Evolutionary conservation across 1,140 invertebrate species (phyloP).

Genomic region (Venustaconcha ellipsiformis): DNA sequence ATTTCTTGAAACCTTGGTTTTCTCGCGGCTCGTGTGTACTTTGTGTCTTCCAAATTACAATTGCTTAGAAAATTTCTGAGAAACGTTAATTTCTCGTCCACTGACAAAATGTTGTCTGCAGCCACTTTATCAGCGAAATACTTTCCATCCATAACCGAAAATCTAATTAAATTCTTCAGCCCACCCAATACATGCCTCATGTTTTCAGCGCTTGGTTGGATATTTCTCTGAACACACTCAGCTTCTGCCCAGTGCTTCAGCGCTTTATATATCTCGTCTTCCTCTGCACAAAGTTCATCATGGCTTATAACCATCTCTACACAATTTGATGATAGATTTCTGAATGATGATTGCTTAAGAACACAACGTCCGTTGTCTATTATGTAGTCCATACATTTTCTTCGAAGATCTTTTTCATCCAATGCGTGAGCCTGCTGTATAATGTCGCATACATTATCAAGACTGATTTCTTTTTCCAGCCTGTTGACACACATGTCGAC

Average conservation of each 20-base stretch:
- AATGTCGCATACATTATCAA: constrained; percentile 29
- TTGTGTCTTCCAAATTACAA: no score
- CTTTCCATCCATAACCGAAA: constrained; percentile 27
- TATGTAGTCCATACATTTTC: constrained; percentile 11
- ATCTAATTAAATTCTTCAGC: constrained; percentile 11
- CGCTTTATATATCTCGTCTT: constrained; percentile 27
- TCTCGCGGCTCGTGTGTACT: no score
- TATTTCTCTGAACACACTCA: constrained; percentile 21
- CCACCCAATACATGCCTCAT: constrained; percentile 15
- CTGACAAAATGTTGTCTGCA: constrained; percentile 26
- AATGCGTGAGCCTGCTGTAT: constrained; percentile 29
- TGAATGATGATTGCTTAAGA: no score
- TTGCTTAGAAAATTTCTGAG: neutral
- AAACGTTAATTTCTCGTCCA: constrained; percentile 15
- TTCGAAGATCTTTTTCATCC: constrained; percentile 22
- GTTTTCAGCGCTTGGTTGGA: constrained; percentile 8
- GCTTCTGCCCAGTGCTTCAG: constrained; percentile 19
- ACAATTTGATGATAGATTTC: constrained; percentile 25
- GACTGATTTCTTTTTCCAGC: constrained; percentile 20
- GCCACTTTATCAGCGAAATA: constrained; percentile 26
- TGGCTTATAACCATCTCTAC: constrained; percentile 17
- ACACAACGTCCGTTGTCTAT: no score
- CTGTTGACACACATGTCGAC: constrained; percentile 23
- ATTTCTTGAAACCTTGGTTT: no score
- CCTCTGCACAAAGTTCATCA: constrained; percentile 26